These are phyloP conservation scores for Borostomias antarcticus DNA, from an alignment of 2,797 vertebrate species.

Conservation along the genomic window DNA sequence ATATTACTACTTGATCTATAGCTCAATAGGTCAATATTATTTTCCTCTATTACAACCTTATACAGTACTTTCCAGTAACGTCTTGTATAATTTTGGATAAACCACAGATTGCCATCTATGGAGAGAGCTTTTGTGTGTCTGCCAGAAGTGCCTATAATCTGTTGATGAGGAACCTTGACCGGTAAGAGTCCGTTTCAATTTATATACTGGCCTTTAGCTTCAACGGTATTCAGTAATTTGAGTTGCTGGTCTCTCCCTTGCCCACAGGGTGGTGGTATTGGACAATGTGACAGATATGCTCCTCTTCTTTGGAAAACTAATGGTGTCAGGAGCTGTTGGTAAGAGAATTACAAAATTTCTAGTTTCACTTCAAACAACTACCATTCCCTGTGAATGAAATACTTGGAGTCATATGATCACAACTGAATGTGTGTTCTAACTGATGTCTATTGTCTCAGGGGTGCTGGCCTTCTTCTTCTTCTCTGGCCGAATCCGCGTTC, in stretches of 20 bases:
- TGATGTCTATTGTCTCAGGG: slow-evolving; percentile 42
- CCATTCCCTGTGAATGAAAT: no score
- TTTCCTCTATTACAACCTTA: no score
- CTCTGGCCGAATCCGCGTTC: slow-evolving; percentile 57
- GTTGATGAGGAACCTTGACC: slow-evolving; percentile 69
- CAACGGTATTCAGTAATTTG: no score
- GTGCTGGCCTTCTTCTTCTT: slow-evolving; percentile 78
- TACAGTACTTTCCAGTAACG: no score
- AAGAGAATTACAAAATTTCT: no score
- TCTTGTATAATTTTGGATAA: background rate
- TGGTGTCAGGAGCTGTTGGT: slow-evolving; percentile 75
- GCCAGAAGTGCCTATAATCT: slow-evolving; percentile 72
- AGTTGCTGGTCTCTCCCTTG: no score
- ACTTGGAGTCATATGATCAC: no score
- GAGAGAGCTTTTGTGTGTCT: slow-evolving; percentile 73
- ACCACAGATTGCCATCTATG: slow-evolving; percentile 73
- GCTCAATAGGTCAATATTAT: no score
- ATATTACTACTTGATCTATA: background rate
- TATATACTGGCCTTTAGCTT: no score
- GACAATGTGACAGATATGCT: slow-evolving; percentile 77
- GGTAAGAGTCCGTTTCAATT: no score
- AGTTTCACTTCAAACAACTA: no score
- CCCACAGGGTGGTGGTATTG: slow-evolving; percentile 71
- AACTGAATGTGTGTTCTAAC: no score
- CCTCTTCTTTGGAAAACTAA: slow-evolving; percentile 73